Base-by-base conservation (phyloP, 1,140 invertebrate genomes). In the Nasonia vitripennis region DNA sequence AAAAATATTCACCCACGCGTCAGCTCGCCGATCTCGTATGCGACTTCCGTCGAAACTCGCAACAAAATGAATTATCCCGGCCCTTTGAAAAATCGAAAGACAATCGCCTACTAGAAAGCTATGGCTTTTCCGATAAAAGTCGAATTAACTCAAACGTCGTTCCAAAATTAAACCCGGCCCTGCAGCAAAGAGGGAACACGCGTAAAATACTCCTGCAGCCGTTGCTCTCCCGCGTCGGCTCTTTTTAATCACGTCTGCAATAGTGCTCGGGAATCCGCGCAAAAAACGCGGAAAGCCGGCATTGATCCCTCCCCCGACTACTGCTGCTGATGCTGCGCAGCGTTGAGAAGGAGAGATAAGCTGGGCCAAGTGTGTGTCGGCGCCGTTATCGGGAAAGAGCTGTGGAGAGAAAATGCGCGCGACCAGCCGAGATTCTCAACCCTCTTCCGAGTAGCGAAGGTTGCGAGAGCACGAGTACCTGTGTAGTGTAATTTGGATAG, bases 61-160 rank as follows among this genome's bases (percentile, higher is more conserved):
- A n/a, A 62, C 4, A 62, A n/a, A 62, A 17, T n/a, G 17, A n/a
- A 62, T 62, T 62, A 4, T 6, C 17, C 20, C 0, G 5, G 6
- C 55, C 55, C 23, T 71, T 12, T 3, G 9, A n/a, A 31, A 31
- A 71, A 12, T 11, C 7, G 55, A 62, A 62, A n/a, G 55, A 17
- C 55, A 62, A 5, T 17, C 12, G 12, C 4, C 11, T 2, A 55
- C 12, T 17, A 55, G 51, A 55, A 17, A 55, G 41, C 41, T 7
- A 62, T 20, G 6, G 55, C 55, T 62, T 14, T 62, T 6, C 20
- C 27, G 17, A 78, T 31, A 84, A 84, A 73, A 84, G 77, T 84
- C 27, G 34, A 71, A 79, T 78, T 84, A 84, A 55, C 23, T 79
- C 41, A 17, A 84, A 45, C 20, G 31, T 12, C 62, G 11, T 17